Conservation (phyloP, 2,113 vertebrate species). For the Ammodramus savannarum region DNA sequence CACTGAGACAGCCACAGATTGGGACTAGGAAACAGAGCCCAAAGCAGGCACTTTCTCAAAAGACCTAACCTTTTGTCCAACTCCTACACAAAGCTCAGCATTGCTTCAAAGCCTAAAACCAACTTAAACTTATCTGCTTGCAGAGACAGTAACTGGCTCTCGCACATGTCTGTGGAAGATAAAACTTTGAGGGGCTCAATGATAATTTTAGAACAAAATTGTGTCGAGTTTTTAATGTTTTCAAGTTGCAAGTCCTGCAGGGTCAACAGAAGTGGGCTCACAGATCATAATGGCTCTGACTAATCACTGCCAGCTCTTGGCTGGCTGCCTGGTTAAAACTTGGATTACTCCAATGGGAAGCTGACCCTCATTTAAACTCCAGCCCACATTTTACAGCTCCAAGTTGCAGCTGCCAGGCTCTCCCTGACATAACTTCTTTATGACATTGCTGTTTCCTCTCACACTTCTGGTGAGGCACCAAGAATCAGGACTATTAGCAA, state of each 20-base stretch:
- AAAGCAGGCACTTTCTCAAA: neutral
- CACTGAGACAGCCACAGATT: neutral
- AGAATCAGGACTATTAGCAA: neutral
- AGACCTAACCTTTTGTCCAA: neutral
- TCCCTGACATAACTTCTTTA: neutral
- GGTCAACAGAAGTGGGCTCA: neutral
- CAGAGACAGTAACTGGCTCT: neutral
- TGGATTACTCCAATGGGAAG: neutral
- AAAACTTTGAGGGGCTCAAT: neutral
- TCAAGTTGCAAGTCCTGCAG: neutral
- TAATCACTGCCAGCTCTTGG: slow-evolving; percentile 2
- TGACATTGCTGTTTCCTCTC: neutral
- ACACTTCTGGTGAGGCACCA: neutral
- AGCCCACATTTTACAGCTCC: neutral
- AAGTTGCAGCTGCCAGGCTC: neutral
- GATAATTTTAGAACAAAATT: neutral
- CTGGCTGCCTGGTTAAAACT: neutral
- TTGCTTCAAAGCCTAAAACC: neutral
- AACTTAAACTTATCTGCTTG: neutral
- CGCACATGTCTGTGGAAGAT: neutral
- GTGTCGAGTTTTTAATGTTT: neutral
- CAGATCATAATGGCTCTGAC: neutral
- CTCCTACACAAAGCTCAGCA: neutral
- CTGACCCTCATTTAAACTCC: neutral
- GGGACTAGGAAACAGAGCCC: neutral